Base-by-base conservation (phyloP, 2,797 vertebrate genomes). In the Scarus forsteni region DNA sequence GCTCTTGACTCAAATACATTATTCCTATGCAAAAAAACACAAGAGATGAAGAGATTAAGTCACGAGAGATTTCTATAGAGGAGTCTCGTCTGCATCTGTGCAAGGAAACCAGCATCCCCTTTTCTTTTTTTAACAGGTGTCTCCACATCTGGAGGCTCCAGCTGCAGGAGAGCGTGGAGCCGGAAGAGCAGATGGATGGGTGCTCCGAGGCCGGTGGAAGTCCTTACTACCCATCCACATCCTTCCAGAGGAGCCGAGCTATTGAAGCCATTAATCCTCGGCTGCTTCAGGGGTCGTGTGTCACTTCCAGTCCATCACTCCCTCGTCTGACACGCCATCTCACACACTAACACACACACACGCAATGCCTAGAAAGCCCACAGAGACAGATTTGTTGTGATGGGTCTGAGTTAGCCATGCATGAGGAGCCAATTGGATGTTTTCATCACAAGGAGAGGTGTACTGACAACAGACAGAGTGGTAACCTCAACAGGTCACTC, bases 61-160 rank as follows among this genome's bases (percentile, higher is more conserved):
- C 27, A 2, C 43, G 57, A 73, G 0, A 38, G 8, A 42, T 46
- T 78, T 76, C 75, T 53, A 8, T 62, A 55, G 53, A 81, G 49
- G 62, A 71, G 65, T 73, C 64, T 65, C 4, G 27, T 27, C 27
- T 74, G 40, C 14, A 18, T 75, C 52, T 67, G 66, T 72, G 50
- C 81, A 73, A 81, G 83, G 65, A 77, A 81, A 80, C 76, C 61
- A 75, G 64, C 44, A 62, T 60, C 70, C 60, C 14, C 27, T 72
- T 75, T n/a, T 72, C 77, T 53, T n/a, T 72, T 78, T 53, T 67
- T 73, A 72, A 76, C 83, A 89, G 84, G 71, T 83, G 85, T 60
- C 67, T 88, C 72, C 81, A 92, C 90, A 94, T 93, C 89, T 93
- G 88, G 89, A 85, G 62, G 60, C 61, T 76, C 40, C 84, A 90